Evolutionary conservation across 1,140 invertebrate genomes (phyloP), one percentile per base, ranked within the genome.

Genomic region (Sitobion miscanthi): DNA sequence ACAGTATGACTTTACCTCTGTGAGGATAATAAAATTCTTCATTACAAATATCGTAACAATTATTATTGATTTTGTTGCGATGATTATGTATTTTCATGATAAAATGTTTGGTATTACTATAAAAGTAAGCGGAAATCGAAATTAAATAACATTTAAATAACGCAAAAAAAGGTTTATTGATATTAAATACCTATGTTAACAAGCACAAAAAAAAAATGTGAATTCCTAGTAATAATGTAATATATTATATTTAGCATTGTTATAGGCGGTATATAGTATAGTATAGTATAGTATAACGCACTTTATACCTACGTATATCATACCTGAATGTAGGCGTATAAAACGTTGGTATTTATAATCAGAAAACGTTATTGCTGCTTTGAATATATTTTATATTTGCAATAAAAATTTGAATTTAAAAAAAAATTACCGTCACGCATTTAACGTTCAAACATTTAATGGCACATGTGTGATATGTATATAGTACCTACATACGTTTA

Each of bases 321-420:
- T 69, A 69, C 30, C 62, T 17, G n/a, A n/a, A 69, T n/a, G 62
- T 77, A 77, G 62, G 30, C 62, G 62, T 77, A 77, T 77, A 77
- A 77, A 77, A n/a, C n/a, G 62, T n/a, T n/a, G 62, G 1, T 77
- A 77, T 77, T 77, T 77, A 77, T 77, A 35, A 77, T 77, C 30
- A 35, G n/a, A 77, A 69, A 77, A 77, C n/a, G 17, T 77, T 69
- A 62, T 69, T 77, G 30, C 62, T 6, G 62, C 14, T 77, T n/a
- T 77, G 30, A 77, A 77, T 77, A 77, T 77, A 77, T 77, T 77
- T 77, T 77, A 77, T 77, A 77, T 77, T 77, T 17, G 62, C 62
- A 77, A 77, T 77, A 77, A 77, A 77, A 77, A 77, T 77, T 77
- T 35, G 62, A 77, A 77, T 77, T 77, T 30, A 17, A 77, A 77